Evolutionary conservation across 2,888 invertebrate genomes (phyloP), one percentile per base, ranked within the genome.

Genomic region (Microctonus aethiopoides): DNA sequence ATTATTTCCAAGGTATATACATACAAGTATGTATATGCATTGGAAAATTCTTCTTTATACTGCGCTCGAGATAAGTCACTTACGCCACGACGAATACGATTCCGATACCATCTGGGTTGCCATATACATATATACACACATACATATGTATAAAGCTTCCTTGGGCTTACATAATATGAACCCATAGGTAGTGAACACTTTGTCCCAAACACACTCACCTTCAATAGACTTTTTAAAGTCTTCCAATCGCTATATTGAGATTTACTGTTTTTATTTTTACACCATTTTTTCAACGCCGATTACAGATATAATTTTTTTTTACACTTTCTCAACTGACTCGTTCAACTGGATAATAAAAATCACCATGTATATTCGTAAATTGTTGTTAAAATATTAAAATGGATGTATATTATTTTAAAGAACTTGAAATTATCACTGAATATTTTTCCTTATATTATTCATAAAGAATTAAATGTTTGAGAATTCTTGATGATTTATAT

Each of bases 61-160:
- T 26, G 10, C 26, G 56, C 56, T 56, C 56, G 56, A 56, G 56
- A 56, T 56, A 56, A 56, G 56, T 56, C 56, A 56, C 56, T 56
- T 56, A 56, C 56, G 56, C 56, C 13, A 56, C 26, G 56, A 56
- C 56, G 56, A 56, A 56, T 56, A 56, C 56, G 56, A 56, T 56
- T 56, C 56, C 56, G 56, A 56, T 56, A 56, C 56, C 56, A 56
- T 56, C 56, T 56, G 56, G 56, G 56, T 56, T 26, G 56, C 56
- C 56, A n/a, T 56, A 56, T 29, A 54, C n/a, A n/a, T n/a, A n/a
- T 54, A n/a, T n/a, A n/a, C n/a, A n/a, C n/a, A n/a, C n/a, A n/a
- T n/a, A n/a, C n/a, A n/a, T n/a, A n/a, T n/a, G n/a, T n/a, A 56
- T 56, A 56, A 56, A 56, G 56, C 29, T 56, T 56, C 13, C 56